Evolutionary conservation across 2,797 vertebrate genomes (phyloP), one percentile per base, ranked within the genome.

Genomic region (Tapera naevia): DNA sequence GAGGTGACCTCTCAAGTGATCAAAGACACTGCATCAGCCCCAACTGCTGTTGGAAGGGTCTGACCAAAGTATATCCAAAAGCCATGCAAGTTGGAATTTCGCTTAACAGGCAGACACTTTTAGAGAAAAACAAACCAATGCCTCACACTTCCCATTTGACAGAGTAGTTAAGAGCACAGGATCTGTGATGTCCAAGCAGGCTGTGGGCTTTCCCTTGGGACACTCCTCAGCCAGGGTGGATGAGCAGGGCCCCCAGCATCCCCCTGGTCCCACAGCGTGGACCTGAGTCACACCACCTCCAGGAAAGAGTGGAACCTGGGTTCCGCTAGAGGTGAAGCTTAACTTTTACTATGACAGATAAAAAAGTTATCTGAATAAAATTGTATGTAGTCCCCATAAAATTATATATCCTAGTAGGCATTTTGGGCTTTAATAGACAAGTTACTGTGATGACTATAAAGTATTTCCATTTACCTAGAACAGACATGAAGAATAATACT

Each of bases 161-260:
- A 4, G 2, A 37, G 33, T 6, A 23, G 33, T 11, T 27, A 6
- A 7, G 28, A n/a, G 58, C 4, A 23, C 2, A 2, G 43, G 37
- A 18, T 39, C 7, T 35, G 45, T 6, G 10, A 6, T 9, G 13
- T 5, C 39, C 0, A 2, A 9, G 7, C 18, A 24, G 45, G 4
- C 12, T 7, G 2, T 0, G 13, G 61, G 67, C n/a, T 39, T 5
- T 9, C 27, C 4, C n/a, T 39, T 3, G 5, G 4, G 8, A 3
- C 12, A 5, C 18, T n/a, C 37, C n/a, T 9, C 27, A 8, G 70
- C n/a, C 39, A 3, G 10, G 17, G 13, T 23, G 23, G 43, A 13
- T 15, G 16, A 43, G 45, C 45, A 46, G 45, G 45, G 21, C 11
- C 51, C 30, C 17, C 13, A 21, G 3, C 18, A 11, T 1, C 54